Conservation (phyloP, 2,113 vertebrate species). For the Athene noctua region DNA sequence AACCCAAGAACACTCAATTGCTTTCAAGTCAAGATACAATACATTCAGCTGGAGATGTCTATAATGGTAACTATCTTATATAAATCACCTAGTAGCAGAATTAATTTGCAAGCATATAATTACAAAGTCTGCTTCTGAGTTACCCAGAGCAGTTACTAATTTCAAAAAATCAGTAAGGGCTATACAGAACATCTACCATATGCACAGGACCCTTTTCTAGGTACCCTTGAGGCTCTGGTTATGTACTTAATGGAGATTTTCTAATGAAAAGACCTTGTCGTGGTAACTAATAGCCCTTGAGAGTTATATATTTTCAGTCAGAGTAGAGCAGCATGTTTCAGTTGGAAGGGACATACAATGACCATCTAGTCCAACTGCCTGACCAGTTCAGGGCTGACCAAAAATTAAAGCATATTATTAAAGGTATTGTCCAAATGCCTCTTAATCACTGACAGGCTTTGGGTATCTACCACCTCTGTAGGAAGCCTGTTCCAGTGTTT, state of each 20-base stretch:
- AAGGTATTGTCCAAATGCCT: neutral
- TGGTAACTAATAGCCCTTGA: neutral
- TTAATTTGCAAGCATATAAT: neutral
- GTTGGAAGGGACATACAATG: neutral
- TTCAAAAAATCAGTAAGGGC: neutral
- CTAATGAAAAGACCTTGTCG: neutral
- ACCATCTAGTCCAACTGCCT: neutral
- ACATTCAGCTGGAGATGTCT: neutral
- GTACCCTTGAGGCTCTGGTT: neutral
- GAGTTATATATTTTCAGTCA: neutral
- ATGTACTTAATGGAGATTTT: neutral
- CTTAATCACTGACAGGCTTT: rapidly evolving
- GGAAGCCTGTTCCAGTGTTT: neutral
- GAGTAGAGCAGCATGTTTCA: neutral
- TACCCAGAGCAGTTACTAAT: neutral
- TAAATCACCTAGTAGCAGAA: neutral
- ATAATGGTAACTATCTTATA: neutral
- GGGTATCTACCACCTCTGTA: rapidly evolving
- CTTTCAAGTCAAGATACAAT: neutral
- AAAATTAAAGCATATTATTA: neutral
- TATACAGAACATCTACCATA: neutral
- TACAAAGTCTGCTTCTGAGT: neutral
- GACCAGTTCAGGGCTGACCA: neutral
- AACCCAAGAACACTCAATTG: neutral
- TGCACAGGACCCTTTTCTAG: neutral